Percentiles rank a stretch among this genome's conserved stretches.
Evolutionary conservation across 2,888 invertebrate species (phyloP).

Genomic region (Neuroscelio doddi): DNA sequence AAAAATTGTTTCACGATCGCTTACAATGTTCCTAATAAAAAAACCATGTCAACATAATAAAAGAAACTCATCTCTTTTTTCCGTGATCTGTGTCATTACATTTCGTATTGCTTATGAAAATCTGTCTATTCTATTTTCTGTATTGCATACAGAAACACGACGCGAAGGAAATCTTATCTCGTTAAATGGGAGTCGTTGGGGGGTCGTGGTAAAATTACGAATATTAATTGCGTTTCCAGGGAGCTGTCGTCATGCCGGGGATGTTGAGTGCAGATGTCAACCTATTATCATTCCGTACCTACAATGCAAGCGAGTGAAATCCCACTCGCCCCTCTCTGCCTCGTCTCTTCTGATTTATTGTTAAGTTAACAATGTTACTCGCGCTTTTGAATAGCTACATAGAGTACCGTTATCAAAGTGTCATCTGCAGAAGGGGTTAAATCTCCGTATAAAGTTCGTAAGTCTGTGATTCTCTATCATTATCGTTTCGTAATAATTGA

Average conservation of each 20-base stretch:
- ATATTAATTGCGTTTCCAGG: constrained; percentile 70
- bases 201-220: constrained; percentile 61
- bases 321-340: constrained; percentile 49
- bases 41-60: neutral
- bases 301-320: constrained; percentile 58
- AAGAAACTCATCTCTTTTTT: neutral
- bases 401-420: constrained; percentile 69
- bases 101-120: constrained; percentile 30
- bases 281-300: constrained; percentile 69
- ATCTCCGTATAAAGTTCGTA: constrained; percentile 43
- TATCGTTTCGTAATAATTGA: constrained; percentile 38
- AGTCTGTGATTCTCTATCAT: constrained; percentile 41
- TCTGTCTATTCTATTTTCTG: constrained; percentile 36
- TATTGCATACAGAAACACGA: constrained; percentile 37
- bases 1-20: no score
- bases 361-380: constrained; percentile 71
- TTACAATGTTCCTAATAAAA: no score
- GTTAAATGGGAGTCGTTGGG: constrained; percentile 54
- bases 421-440: constrained; percentile 65
- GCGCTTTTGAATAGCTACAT: constrained; percentile 64
- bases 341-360: constrained; percentile 61
- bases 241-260: constrained; percentile 58
- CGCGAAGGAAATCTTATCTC: constrained; percentile 55
- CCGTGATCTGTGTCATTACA: constrained; percentile 10
- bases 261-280: constrained; percentile 71